Evolutionary conservation across 2,797 vertebrate species (phyloP).

Genomic region (Tauraco hartlaubi): DNA sequence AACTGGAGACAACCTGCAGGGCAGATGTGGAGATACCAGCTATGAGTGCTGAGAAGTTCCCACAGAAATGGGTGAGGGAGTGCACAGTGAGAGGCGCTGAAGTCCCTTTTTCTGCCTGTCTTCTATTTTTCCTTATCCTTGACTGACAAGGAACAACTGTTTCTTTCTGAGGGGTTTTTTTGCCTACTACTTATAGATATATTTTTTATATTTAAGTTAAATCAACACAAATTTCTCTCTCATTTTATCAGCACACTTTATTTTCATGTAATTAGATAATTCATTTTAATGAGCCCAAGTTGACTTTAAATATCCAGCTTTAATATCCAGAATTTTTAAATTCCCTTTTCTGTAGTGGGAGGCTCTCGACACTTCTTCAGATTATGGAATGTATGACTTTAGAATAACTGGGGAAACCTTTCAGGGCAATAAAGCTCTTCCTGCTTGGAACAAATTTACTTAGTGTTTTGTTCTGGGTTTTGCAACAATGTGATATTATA

Average conservation of each 20-base stretch:
- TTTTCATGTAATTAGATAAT: not conserved
- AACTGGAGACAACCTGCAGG: not conserved
- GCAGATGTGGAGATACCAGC: not conserved
- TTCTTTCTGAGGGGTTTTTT: not conserved
- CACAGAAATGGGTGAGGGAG: not conserved
- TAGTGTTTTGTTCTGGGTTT: not conserved
- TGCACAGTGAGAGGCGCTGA: accelerated
- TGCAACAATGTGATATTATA: not conserved
- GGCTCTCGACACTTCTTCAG: not conserved
- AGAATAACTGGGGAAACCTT: not conserved
- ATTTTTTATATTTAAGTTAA: not conserved
- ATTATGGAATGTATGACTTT: not conserved
- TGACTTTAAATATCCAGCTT: not conserved
- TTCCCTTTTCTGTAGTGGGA: not conserved
- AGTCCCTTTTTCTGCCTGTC: not conserved
- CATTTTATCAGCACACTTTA: accelerated
- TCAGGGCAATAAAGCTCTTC: not conserved
- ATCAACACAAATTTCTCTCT: not conserved
- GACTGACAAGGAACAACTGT: not conserved
- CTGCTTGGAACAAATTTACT: not conserved
- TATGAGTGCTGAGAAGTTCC: not conserved
- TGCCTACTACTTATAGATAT: not conserved
- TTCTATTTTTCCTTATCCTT: not conserved
- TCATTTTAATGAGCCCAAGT: not conserved
- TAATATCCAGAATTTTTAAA: not conserved